Evolutionary conservation across 2,888 invertebrate species (phyloP).

Genomic region (Cantharis nigra): DNA sequence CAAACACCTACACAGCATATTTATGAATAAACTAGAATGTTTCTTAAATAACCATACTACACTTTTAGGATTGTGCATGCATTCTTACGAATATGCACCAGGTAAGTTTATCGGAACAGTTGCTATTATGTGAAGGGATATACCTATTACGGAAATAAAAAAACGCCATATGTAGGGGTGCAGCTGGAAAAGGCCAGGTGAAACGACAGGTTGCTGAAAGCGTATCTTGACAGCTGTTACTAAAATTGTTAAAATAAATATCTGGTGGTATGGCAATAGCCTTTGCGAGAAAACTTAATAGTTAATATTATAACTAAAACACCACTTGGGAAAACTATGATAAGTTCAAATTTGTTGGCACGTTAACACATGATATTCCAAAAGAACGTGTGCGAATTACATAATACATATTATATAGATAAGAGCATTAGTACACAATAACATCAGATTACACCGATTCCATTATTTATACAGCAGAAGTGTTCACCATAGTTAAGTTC

Average conservation of each 20-base stretch:
- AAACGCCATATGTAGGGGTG: constrained; percentile 36
- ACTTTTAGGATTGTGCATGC: neutral
- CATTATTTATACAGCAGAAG: neutral
- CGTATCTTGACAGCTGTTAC: constrained; percentile 36
- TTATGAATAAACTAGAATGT: neutral
- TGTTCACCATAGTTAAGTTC: no score
- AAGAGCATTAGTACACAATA: neutral
- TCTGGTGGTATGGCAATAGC: neutral
- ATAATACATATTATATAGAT: neutral
- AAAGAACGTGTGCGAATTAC: neutral
- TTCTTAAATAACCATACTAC: neutral
- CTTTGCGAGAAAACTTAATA: neutral
- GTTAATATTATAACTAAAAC: neutral
- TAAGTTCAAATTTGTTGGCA: neutral
- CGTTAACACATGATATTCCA: neutral
- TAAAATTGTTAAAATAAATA: constrained; percentile 4
- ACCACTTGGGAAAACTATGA: neutral
- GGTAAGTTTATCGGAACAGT: neutral
- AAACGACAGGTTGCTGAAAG: constrained; percentile 43
- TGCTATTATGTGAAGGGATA: neutral
- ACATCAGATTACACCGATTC: neutral
- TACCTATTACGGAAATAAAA: constrained; percentile 11
- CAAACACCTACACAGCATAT: neutral
- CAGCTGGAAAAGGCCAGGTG: constrained; percentile 43
- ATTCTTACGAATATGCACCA: neutral